Percentiles rank a stretch among this genome's conserved stretches.
Conservation (phyloP, 2,888 invertebrate species). For the Drosophila differens region DNA sequence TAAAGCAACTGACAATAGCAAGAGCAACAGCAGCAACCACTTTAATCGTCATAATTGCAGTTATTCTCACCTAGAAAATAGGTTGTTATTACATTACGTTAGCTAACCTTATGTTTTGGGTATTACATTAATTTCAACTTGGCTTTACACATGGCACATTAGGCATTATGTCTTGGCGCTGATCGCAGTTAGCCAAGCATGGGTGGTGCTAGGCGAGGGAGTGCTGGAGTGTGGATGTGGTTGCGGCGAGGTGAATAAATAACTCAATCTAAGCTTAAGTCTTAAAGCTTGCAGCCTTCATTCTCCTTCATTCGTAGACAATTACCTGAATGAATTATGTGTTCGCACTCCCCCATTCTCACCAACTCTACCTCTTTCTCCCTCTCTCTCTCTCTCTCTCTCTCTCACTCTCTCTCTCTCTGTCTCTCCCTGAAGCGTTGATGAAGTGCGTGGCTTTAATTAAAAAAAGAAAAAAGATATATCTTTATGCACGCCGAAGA, state of each 20-base stretch:
- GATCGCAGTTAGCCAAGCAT: slow-evolving; percentile 47
- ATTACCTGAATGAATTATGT: slow-evolving; percentile 19
- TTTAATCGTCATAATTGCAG: slow-evolving; percentile 70
- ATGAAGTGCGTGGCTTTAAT: slow-evolving; percentile 55
- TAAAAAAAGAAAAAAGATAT: neutral
- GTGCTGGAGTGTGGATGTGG: neutral
- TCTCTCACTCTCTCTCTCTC: neutral
- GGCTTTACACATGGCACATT: slow-evolving; percentile 52
- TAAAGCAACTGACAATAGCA: neutral
- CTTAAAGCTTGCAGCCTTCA: slow-evolving; percentile 21
- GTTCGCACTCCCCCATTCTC: neutral
- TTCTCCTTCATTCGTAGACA: slow-evolving; percentile 1
- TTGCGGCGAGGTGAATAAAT: slow-evolving; percentile 65
- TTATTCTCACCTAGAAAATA: slow-evolving; percentile 73
- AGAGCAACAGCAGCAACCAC: slow-evolving; percentile 20
- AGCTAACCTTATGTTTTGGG: slow-evolving; percentile 53
- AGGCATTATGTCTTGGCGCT: slow-evolving; percentile 36
- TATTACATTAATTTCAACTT: slow-evolving; percentile 61
- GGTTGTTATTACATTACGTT: slow-evolving; percentile 23
- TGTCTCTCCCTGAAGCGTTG: neutral
- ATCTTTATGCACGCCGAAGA: neutral
- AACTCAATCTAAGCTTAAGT: slow-evolving; percentile 82
- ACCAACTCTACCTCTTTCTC: neutral
- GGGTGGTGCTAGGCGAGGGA: slow-evolving; percentile 15
- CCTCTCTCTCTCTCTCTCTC: neutral